A percentile compares a stretch with the other conserved stretches of the same genome.
phyloP scores from a whole-genome alignment of 2,113 vertebrate genomes.

The Cyanoramphus novaezelandiae region DNA sequence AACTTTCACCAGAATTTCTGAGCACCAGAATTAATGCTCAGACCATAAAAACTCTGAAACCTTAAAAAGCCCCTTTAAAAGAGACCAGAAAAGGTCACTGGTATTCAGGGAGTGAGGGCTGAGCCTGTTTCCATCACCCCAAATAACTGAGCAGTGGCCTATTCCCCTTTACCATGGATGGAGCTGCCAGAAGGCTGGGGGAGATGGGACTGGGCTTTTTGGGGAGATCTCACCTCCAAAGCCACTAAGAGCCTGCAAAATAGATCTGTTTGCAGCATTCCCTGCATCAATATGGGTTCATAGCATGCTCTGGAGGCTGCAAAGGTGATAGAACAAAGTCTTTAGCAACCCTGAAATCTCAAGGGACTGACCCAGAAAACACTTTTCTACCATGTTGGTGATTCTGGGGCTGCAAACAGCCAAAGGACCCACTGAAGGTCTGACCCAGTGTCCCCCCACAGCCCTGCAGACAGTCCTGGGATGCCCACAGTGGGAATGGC shows the following conservation, averaged over 20 bases:
- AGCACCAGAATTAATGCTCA: neutral
- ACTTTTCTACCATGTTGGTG: neutral
- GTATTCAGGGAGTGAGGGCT: neutral
- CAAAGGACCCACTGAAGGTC: neutral
- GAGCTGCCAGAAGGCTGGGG: neutral
- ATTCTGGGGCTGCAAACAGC: neutral
- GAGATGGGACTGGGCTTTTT: neutral
- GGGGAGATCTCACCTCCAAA: neutral
- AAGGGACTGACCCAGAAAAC: neutral
- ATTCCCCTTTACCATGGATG: rapidly evolving
- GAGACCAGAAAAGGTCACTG: rapidly evolving
- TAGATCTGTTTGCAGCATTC: neutral
- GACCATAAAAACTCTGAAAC: rapidly evolving
- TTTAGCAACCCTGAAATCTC: neutral
- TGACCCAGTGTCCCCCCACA: neutral
- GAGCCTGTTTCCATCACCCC: neutral
- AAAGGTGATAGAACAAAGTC: neutral
- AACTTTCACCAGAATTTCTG: too few species aligned
- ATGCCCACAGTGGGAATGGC: neutral
- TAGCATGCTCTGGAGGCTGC: neutral
- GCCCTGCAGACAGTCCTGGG: neutral
- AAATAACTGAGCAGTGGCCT: rapidly evolving
- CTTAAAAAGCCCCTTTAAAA: neutral
- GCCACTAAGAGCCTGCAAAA: neutral
- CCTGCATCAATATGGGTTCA: neutral